Conservation (phyloP, 2,888 invertebrate genomes). For the Oscheius sp. region DNA sequence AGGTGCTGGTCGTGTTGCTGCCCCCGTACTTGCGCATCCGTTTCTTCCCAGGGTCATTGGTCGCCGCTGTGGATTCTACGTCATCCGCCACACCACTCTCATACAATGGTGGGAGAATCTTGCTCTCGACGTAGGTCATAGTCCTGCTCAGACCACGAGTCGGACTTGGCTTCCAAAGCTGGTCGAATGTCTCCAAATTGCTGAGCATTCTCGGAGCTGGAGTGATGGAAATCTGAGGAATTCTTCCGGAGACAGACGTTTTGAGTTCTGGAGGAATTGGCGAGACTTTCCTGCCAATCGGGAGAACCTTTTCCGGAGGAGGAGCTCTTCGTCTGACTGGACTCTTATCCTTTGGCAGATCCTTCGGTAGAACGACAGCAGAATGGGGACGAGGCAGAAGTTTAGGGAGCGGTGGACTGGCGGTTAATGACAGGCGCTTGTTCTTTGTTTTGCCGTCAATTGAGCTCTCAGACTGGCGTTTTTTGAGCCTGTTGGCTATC, state of each 20-base stretch:
- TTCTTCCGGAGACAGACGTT: background rate
- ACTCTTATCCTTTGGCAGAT: constrained; percentile 7
- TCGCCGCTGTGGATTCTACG: constrained; percentile 31
- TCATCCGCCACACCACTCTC: constrained; percentile 44
- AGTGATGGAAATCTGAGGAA: constrained; percentile 28
- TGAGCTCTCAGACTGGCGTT: constrained; percentile 40
- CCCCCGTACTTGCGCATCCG: constrained; percentile 45
- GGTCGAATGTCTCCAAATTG: constrained; percentile 14
- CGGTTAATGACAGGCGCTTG: constrained; percentile 32
- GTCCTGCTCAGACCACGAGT: constrained; percentile 50
- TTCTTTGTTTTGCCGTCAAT: constrained; percentile 26
- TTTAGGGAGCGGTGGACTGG: constrained; percentile 22
- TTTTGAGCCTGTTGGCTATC: constrained; percentile 35
- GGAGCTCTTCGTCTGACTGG: constrained; percentile 24
- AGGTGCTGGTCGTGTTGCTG: constrained; percentile 56
- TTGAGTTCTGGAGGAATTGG: constrained; percentile 18
- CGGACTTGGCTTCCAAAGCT: background rate
- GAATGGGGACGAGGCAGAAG: constrained; percentile 22
- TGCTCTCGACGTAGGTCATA: constrained; percentile 54
- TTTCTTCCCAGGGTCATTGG: constrained; percentile 38
- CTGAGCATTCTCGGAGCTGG: constrained; percentile 4
- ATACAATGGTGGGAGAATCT: constrained; percentile 56
- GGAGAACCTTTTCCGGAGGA: constrained; percentile 8
- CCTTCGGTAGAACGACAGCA: constrained; percentile 5
- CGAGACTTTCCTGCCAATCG: constrained; percentile 18